Evolutionary conservation across 2,797 vertebrate genomes (phyloP).

Genomic region (Simalia tracyae): DNA sequence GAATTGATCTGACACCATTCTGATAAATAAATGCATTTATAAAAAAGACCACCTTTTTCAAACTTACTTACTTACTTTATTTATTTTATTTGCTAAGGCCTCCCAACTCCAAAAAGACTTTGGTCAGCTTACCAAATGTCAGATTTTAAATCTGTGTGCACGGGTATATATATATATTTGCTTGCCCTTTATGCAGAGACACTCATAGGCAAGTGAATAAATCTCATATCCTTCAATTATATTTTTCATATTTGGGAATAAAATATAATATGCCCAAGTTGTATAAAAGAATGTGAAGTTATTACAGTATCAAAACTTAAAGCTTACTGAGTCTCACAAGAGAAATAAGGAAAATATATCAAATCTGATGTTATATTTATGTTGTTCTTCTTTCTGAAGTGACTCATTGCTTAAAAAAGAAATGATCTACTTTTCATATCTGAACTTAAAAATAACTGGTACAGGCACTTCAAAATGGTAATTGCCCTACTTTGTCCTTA

Average conservation of each 20-base stretch:
- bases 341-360: background rate
- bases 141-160: background rate
- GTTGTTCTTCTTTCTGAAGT: background rate
- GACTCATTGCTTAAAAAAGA: background rate
- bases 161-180: background rate
- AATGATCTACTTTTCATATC: background rate
- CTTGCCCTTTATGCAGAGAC: background rate
- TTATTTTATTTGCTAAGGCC: background rate
- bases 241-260: background rate
- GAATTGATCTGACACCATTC: background rate
- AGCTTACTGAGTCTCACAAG: background rate
- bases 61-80: background rate
- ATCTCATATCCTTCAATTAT: background rate
- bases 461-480: background rate
- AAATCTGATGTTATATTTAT: background rate
- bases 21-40: background rate
- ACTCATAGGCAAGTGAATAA: too few species aligned
- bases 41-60: background rate
- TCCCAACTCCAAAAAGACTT: background rate
- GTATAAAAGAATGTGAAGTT: background rate
- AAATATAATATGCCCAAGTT: background rate
- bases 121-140: background rate
- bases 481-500: background rate
- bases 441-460: background rate
- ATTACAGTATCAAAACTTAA: background rate